These are phyloP conservation scores for Bombus sylvicola DNA, from an alignment of 1,140 invertebrate species.

Conservation along the genomic window DNA sequence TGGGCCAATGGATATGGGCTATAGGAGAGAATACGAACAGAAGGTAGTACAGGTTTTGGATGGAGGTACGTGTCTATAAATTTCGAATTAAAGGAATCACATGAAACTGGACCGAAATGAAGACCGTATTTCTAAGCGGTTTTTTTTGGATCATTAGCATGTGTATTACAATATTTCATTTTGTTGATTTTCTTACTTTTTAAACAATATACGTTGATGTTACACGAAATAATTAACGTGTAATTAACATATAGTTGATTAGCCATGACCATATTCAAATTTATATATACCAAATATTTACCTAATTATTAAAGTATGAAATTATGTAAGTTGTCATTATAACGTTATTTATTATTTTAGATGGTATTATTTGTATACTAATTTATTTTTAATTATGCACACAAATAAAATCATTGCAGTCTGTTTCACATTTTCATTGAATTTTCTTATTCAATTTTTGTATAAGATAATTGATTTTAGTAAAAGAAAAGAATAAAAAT, in stretches of 20 bases:
- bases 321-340: too few relatives aligned
- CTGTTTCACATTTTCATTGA: too few relatives aligned
- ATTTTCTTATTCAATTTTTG: too few relatives aligned
- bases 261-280: too few relatives aligned
- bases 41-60: conserved; percentile 24
- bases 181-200: background rate
- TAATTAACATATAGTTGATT: background rate
- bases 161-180: background rate
- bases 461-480: too few relatives aligned
- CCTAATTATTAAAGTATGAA: too few relatives aligned
- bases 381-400: too few relatives aligned
- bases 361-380: too few relatives aligned
- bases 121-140: background rate
- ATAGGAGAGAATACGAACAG: conserved; percentile 17
- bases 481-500: background rate
- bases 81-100: conserved; percentile 50
- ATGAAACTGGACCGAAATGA: background rate
- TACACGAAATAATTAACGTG: background rate
- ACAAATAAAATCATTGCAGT: too few relatives aligned
- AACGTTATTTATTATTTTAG: too few relatives aligned
- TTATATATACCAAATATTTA: too few relatives aligned
- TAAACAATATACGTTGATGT: background rate
- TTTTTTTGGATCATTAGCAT: background rate
- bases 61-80: conserved; percentile 42
- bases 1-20: conserved; percentile 48